Evolutionary conservation across 2,797 vertebrate species (phyloP).

Genomic region (Botia almorhae): DNA sequence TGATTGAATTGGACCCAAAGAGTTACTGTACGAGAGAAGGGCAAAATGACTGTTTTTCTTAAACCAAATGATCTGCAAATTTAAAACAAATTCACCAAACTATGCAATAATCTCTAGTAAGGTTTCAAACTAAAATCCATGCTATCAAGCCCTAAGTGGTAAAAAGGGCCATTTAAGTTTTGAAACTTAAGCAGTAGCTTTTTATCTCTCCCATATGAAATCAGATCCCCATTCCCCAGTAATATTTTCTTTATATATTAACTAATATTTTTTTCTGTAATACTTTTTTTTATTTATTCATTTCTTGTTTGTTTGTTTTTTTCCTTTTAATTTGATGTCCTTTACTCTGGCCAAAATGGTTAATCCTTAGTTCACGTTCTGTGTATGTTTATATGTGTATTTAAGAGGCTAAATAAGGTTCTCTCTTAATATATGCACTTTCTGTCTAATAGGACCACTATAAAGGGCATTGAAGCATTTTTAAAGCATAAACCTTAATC

Average conservation of each 20-base stretch:
- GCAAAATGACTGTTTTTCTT: constrained; percentile 70
- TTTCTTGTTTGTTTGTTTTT: background rate
- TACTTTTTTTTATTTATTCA: constrained; percentile 32
- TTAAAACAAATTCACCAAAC: constrained; percentile 78
- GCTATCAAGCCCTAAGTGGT: constrained; percentile 70
- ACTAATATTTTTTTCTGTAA: background rate
- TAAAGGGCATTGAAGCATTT: constrained; percentile 83
- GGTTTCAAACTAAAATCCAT: constrained; percentile 73
- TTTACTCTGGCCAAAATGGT: constrained; percentile 12
- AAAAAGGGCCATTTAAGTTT: constrained; percentile 71
- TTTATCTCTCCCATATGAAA: constrained; percentile 61
- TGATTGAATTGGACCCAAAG: constrained; percentile 47
- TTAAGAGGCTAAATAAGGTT: constrained; percentile 53
- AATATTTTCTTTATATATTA: constrained; percentile 56
- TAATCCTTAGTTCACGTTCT: constrained; percentile 29
- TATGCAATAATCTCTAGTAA: constrained; percentile 84
- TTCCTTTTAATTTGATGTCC: constrained; percentile 7
- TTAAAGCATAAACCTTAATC: constrained; percentile 73
- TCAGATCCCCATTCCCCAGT: constrained; percentile 57
- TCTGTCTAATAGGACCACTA: constrained; percentile 80
- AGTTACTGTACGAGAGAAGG: constrained; percentile 26
- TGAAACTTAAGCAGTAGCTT: constrained; percentile 70
- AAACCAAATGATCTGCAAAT: constrained; percentile 77
- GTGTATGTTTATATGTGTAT: constrained; percentile 40
- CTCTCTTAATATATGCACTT: constrained; percentile 81